Percentiles rank a stretch among this genome's conserved stretches.
Conservation (phyloP, 1,140 invertebrate genomes). For the Megalonaias nervosa region DNA sequence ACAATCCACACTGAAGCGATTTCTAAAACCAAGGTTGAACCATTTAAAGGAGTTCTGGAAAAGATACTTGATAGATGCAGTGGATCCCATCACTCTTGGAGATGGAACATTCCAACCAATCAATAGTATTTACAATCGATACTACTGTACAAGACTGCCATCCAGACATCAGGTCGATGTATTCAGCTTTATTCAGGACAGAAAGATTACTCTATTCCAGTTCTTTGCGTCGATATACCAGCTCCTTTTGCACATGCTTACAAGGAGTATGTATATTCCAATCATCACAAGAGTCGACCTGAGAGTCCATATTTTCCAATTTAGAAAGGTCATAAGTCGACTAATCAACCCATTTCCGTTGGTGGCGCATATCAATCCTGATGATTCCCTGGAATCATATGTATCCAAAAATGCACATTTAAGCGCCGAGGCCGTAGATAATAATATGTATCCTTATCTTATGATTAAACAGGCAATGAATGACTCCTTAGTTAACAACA, state of each 20-base stretch:
- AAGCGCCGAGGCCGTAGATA: neutral
- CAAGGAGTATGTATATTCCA: constrained; percentile 6
- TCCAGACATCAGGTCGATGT: neutral
- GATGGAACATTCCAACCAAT: neutral
- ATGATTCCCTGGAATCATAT: neutral
- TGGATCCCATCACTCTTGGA: constrained; percentile 10
- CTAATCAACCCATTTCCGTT: constrained; percentile 18
- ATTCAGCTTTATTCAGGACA: neutral
- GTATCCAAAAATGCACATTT: constrained; percentile 2
- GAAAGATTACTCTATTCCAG: constrained; percentile 6
- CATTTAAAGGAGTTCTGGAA: constrained; percentile 13
- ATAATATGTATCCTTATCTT: constrained; percentile 9
- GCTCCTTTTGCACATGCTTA: neutral
- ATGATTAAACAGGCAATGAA: constrained; percentile 14
- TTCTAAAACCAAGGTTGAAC: constrained; percentile 1
- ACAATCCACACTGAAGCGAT: neutral
- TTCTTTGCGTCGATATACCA: constrained; percentile 9
- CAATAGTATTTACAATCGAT: constrained; percentile 2
- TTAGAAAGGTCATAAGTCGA: constrained; percentile 6
- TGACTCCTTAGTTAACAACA: constrained; percentile 1
- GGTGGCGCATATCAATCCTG: constrained; percentile 1
- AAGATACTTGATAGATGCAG: constrained; percentile 8
- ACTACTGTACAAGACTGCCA: constrained; percentile 1
- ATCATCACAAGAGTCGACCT: constrained; percentile 16
- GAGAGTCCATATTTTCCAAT: constrained; percentile 19